Percentiles rank a stretch among this genome's conserved stretches.
phyloP scores from a whole-genome alignment of 2,888 invertebrate genomes.

The Rhagophthalmus giganteus region DNA sequence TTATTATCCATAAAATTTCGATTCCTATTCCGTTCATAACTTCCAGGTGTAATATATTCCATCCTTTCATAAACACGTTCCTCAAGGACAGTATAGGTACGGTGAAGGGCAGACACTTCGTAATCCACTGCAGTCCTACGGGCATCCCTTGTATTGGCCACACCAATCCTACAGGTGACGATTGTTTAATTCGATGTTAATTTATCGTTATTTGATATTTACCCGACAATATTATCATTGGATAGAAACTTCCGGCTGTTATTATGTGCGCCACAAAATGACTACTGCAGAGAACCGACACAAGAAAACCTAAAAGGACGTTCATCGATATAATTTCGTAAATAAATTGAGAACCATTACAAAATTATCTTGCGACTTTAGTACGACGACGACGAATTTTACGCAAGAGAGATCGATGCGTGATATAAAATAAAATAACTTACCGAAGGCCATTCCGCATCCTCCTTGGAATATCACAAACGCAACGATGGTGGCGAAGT shows the following conservation, averaged over 20 bases:
- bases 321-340: neutral
- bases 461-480: slow-evolving; percentile 74
- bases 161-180: slow-evolving; percentile 66
- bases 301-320: slow-evolving; percentile 66
- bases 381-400: too few species aligned
- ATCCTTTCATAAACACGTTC: slow-evolving; percentile 76
- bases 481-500: slow-evolving; percentile 61
- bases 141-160: slow-evolving; percentile 75
- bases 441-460: slow-evolving; percentile 83
- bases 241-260: slow-evolving; percentile 87
- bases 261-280: slow-evolving; percentile 83
- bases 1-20: slow-evolving; percentile 62
- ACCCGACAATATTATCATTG: slow-evolving; percentile 86
- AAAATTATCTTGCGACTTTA: too few species aligned
- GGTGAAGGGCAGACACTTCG: slow-evolving; percentile 69
- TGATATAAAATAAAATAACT: slow-evolving; percentile 27
- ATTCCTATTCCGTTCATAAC: slow-evolving; percentile 77
- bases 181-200: slow-evolving; percentile 28
- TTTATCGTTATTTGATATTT: slow-evolving; percentile 45
- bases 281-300: slow-evolving; percentile 77
- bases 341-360: neutral
- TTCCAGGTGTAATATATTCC: slow-evolving; percentile 65
- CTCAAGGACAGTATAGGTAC: slow-evolving; percentile 76
- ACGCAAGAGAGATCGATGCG: too few species aligned
- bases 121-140: slow-evolving; percentile 43